Percentiles rank a stretch among this genome's conserved stretches.
phyloP scores from a whole-genome alignment of 2,888 invertebrate species.

The Cryptosula pallasiana region DNA sequence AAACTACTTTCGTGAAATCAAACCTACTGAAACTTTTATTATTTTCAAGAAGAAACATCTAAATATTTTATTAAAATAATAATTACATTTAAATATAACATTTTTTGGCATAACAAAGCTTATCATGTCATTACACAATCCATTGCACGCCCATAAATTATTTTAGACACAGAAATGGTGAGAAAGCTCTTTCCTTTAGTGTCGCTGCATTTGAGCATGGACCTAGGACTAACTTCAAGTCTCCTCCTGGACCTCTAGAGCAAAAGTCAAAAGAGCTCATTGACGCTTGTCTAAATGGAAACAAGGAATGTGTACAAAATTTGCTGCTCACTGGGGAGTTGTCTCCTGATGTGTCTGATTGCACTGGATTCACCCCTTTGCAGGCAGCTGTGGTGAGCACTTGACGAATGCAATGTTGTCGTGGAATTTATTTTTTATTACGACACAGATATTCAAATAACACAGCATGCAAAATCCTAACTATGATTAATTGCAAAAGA shows the following conservation, averaged over 20 bases:
- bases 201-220: slow-evolving; percentile 28
- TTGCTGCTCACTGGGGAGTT: slow-evolving; percentile 40
- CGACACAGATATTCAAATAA: no score
- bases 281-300: slow-evolving; percentile 38
- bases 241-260: slow-evolving; percentile 30
- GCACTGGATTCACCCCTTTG: slow-evolving; percentile 44
- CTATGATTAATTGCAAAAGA: no score
- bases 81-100: no score
- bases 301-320: slow-evolving; percentile 37
- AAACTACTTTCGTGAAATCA: no score
- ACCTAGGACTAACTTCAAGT: neutral
- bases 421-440: no score
- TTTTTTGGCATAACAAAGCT: no score
- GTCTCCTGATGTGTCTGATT: slow-evolving; percentile 47
- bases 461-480: no score
- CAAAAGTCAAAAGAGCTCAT: slow-evolving; percentile 45
- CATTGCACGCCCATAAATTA: neutral
- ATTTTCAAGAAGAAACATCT: no score
- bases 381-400: slow-evolving; percentile 48
- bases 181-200: slow-evolving; percentile 34
- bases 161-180: slow-evolving; percentile 27
- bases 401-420: no score
- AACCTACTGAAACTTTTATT: no score
- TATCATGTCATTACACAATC: no score
- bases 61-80: no score